Base-by-base conservation (phyloP, 2,797 vertebrate genomes). In the Sciurus carolinensis region DNA sequence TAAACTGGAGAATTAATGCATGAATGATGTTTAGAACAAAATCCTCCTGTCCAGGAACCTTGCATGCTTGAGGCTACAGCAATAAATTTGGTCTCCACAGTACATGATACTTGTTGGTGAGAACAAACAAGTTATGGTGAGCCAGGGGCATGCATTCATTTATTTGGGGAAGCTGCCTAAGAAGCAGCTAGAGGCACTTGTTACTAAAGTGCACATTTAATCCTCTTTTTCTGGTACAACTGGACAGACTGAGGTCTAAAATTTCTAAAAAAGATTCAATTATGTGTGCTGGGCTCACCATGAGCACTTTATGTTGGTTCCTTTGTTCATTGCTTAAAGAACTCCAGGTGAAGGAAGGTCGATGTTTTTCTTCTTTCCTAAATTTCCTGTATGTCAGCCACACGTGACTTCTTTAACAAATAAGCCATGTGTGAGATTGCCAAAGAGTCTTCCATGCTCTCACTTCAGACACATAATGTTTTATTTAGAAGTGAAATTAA, bases 1-100 rank as follows among this genome's bases (percentile, higher is more conserved):
- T 84, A 90, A 96, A 90, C 91, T 93, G 95, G 83, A 83, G n/a
- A 88, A 73, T 47, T 54, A 90, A 86, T 39, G 80, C 17, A 33
- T 72, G 15, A 79, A 75, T 44, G 30, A 83, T 64, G 83, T 52
- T 94, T 83, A 87, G 80, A 92, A 82, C n/a, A 80, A 92, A 95
- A n/a, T 30, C 9, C 2, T 64, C 11, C 59, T 94, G 10, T 67
- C 77, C 80, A 57, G 67, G 73, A 92, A 76, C 36, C 26, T 85
- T 26, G n/a, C 30, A 33, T 44, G 62, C 89, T 92, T 94, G 33
- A 7, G 79, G 75, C 47, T 39, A 69, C 2, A 93, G 92, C 59
- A n/a, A 75, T 72, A 84, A 94, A 84, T 79, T 22, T 62, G 57
- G 66, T 28, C 10, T 36, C 50, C 39, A 14, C 57, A 79, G 82